A percentile compares a stretch with the other conserved stretches of the same genome.
Evolutionary conservation across 30 jellyfish, hydroid and myxozoan species (phyloP).

Genomic region (Chrysaora quinquecirrha): DNA sequence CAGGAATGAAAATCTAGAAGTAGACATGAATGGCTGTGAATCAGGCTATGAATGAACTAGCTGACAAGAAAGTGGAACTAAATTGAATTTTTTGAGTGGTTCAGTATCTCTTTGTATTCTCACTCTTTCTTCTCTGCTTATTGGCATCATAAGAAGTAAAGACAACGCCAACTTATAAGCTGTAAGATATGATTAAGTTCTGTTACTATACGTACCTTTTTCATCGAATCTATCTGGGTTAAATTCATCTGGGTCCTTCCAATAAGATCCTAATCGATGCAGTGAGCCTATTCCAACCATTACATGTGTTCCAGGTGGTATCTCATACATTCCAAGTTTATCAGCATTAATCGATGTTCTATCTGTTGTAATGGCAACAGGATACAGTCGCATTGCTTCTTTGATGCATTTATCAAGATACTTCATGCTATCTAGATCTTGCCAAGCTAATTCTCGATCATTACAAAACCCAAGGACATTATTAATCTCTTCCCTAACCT

Average conservation of each 20-base stretch:
- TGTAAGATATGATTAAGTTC: too few relatives aligned
- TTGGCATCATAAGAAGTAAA: too few relatives aligned
- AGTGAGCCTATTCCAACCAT: slow-evolving; percentile 72
- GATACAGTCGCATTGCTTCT: slow-evolving; percentile 68
- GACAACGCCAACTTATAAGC: too few relatives aligned
- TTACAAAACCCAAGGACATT: not conserved
- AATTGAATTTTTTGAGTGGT: too few relatives aligned
- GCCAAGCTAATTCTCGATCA: slow-evolving; percentile 41
- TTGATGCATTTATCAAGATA: slow-evolving; percentile 52
- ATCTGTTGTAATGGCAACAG: slow-evolving; percentile 55
- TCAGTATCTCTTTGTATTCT: too few relatives aligned
- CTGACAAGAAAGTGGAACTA: too few relatives aligned
- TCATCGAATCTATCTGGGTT: slow-evolving; percentile 66
- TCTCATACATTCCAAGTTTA: slow-evolving; percentile 44
- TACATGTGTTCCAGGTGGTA: slow-evolving; percentile 72
- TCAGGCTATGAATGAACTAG: too few relatives aligned
- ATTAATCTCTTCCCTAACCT: slow-evolving; percentile 16
- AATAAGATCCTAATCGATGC: slow-evolving; percentile 56
- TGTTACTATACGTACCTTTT: too few relatives aligned
- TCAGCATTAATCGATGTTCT: slow-evolving; percentile 54
- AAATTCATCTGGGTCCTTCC: slow-evolving; percentile 57
- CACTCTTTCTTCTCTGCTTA: too few relatives aligned
- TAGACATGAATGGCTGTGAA: too few relatives aligned
- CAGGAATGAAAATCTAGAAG: too few relatives aligned
- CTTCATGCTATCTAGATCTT: slow-evolving; percentile 28